Conservation (phyloP, 2,113 vertebrate species). For the Myodes glareolus region DNA sequence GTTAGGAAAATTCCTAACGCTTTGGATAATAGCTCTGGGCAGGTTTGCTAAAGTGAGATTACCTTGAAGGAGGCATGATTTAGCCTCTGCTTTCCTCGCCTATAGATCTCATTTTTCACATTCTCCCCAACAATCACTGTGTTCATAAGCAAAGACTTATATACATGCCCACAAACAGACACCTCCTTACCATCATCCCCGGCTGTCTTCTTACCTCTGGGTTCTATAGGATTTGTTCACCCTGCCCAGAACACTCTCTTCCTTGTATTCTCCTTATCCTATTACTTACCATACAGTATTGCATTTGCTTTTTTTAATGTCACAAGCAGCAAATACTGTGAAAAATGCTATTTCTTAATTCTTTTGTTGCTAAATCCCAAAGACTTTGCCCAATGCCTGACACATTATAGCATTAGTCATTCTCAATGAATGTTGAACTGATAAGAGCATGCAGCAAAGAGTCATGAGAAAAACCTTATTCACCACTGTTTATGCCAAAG, state of each 20-base stretch:
- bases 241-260: not conserved
- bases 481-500: not conserved
- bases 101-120: not conserved
- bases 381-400: not conserved
- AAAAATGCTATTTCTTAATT: not conserved
- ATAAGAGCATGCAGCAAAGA: not conserved
- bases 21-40: not conserved
- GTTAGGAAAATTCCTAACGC: no score
- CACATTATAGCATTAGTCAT: not conserved
- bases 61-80: not conserved
- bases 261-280: not conserved
- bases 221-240: not conserved
- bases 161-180: not conserved
- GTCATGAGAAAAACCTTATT: not conserved
- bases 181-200: not conserved
- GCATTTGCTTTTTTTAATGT: not conserved
- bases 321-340: not conserved
- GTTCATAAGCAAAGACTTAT: not conserved
- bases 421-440: not conserved
- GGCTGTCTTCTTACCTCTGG: constrained; percentile 45
- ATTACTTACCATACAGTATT: not conserved
- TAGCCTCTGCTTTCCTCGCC: not conserved
- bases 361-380: not conserved
- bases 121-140: not conserved
- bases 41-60: not conserved